Conservation (phyloP, 2,797 vertebrate genomes). For the Acipenser oxyrinchus region DNA sequence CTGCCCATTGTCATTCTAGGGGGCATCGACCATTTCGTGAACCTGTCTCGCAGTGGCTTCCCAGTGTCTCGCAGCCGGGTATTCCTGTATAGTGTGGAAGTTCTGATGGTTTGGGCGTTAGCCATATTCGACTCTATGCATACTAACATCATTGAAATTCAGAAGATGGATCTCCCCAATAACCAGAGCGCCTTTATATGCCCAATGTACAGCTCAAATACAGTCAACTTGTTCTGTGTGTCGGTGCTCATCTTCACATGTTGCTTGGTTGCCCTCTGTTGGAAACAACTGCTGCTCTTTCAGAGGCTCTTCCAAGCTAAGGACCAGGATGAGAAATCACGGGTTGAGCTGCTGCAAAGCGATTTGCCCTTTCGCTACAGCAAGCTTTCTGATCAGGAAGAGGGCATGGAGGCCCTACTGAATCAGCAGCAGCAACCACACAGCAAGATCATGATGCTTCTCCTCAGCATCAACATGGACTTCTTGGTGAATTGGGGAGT, state of each 20-base stretch:
- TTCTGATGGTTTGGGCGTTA: conserved; percentile 39
- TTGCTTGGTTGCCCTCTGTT: conserved; percentile 34
- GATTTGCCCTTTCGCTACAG: conserved; percentile 18
- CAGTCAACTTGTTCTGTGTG: conserved; percentile 22
- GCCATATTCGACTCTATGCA: conserved; percentile 27
- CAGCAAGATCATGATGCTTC: conserved; percentile 29
- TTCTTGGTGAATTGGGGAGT: conserved; percentile 49
- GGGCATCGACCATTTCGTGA: conserved; percentile 37
- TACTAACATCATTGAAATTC: conserved; percentile 7
- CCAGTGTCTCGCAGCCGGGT: conserved; percentile 10
- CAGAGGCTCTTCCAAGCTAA: conserved; percentile 27
- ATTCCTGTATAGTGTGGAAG: conserved; percentile 21
- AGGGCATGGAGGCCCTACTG: not conserved
- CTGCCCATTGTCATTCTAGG: conserved; percentile 42
- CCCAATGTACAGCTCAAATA: conserved; percentile 28
- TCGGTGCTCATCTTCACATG: conserved; percentile 17
- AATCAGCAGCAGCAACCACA: not conserved
- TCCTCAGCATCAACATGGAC: conserved; percentile 40
- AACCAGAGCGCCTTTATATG: conserved; percentile 31
- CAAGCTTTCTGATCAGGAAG: not conserved
- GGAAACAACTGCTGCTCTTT: conserved; percentile 33
- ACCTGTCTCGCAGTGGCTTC: not conserved
- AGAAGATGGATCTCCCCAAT: not conserved
- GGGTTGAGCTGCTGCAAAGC: conserved; percentile 12
- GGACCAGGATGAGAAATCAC: not conserved